These are phyloP conservation scores for Zosterops hypoxanthus DNA, from an alignment of 2,113 vertebrate genomes.

Conservation along the genomic window DNA sequence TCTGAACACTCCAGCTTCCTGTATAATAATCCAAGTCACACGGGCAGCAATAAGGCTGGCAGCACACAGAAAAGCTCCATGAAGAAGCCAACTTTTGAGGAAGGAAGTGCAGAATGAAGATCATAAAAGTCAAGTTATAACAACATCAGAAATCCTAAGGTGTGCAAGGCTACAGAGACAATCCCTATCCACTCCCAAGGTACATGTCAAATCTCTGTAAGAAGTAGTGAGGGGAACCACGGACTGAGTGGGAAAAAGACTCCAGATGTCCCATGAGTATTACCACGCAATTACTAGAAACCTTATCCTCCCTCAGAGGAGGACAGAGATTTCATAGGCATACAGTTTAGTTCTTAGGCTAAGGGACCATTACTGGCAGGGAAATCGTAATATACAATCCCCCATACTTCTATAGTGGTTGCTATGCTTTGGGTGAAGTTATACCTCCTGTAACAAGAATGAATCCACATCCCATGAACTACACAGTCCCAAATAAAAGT, in stretches of 20 bases:
- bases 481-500: not conserved
- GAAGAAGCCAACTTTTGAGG: not conserved
- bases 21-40: not conserved
- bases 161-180: not conserved
- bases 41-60: accelerated
- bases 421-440: not conserved
- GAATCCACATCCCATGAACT: accelerated
- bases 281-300: not conserved
- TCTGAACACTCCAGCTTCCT: not conserved
- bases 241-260: not conserved
- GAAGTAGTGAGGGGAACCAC: not conserved
- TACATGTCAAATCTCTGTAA: not conserved
- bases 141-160: not conserved
- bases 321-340: not conserved
- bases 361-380: not conserved
- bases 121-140: not conserved
- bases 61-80: not conserved
- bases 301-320: not conserved
- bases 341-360: not conserved
- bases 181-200: not conserved
- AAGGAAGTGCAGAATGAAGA: not conserved
- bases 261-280: not conserved
- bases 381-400: not conserved
- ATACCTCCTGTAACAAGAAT: not conserved
- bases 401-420: accelerated